phyloP scores from a whole-genome alignment of 2,113 vertebrate genomes.

The Todiramphus chloris region DNA sequence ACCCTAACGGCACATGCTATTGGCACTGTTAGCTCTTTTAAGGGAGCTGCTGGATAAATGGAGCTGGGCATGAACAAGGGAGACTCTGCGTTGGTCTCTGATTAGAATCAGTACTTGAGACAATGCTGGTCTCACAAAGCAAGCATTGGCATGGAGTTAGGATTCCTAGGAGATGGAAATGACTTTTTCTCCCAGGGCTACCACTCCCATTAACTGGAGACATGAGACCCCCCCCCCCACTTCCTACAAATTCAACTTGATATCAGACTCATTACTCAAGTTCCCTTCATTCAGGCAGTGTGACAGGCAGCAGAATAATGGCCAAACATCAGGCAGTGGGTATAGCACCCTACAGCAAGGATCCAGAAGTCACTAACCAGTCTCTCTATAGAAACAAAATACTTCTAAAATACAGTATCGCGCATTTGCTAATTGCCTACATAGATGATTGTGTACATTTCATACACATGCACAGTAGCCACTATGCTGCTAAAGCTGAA shows the following conservation, averaged over 20 bases:
- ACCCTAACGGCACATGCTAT: not conserved
- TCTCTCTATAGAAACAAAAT: not conserved
- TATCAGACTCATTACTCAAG: slow-evolving; percentile 40
- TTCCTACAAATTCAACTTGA: not conserved
- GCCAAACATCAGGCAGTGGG: not conserved
- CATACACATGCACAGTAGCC: not conserved
- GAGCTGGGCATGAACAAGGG: not conserved
- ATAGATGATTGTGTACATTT: not conserved
- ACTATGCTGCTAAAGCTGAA: not conserved
- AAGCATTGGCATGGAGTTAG: slow-evolving; percentile 8
- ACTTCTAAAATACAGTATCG: not conserved
- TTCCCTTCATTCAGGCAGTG: not conserved
- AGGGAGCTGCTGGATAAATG: not conserved
- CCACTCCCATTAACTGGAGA: slow-evolving; percentile 13
- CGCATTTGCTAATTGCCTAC: not conserved
- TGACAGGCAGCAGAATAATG: slow-evolving; percentile 15
- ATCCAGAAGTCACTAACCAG: not conserved
- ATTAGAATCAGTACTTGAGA: slow-evolving; percentile 53
- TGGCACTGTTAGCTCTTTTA: not conserved
- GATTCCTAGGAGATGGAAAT: slow-evolving; percentile 44
- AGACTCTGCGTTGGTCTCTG: slow-evolving; percentile 29
- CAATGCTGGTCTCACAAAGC: slow-evolving; percentile 19
- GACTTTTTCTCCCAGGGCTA: slow-evolving; percentile 29
- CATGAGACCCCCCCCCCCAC: not conserved
- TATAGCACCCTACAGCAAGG: not conserved